Percentiles rank a stretch among this genome's conserved stretches.
Conservation (phyloP, 1,140 invertebrate genomes). For the Heliconius hewitsoni region DNA sequence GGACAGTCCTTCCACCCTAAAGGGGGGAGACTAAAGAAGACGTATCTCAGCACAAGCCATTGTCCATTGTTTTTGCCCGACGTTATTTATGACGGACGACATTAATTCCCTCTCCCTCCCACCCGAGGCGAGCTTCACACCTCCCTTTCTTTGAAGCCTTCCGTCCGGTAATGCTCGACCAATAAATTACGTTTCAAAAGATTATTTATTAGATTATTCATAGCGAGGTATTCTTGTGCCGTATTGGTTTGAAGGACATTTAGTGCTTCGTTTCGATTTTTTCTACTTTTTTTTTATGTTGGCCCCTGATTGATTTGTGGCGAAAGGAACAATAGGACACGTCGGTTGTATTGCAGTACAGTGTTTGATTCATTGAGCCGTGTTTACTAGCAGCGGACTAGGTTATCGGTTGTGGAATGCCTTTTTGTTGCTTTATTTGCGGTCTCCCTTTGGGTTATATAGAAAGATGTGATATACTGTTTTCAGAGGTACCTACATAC, state of each 20-base stretch:
- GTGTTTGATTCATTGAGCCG: constrained; percentile 51
- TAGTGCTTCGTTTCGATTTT: constrained; percentile 53
- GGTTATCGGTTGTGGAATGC: constrained; percentile 12
- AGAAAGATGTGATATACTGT: neutral
- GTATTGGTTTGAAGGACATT: constrained; percentile 77
- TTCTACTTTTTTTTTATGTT: constrained; percentile 51
- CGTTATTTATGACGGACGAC: constrained; percentile 79
- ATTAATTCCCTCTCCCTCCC: constrained; percentile 53
- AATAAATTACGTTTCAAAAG: constrained; percentile 77
- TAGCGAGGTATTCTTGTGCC: constrained; percentile 66
- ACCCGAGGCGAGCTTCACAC: constrained; percentile 29
- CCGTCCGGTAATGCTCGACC: constrained; percentile 71
- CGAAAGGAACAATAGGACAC: constrained; percentile 52
- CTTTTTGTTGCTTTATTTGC: constrained; percentile 4
- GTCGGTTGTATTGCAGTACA: constrained; percentile 40
- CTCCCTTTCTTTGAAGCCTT: constrained; percentile 58
- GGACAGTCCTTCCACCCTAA: constrained; percentile 44
- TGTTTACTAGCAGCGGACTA: constrained; percentile 44
- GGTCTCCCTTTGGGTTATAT: neutral
- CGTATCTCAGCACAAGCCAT: constrained; percentile 77
- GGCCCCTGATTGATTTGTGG: constrained; percentile 71
- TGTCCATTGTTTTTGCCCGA: constrained; percentile 79
- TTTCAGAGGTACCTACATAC: neutral
- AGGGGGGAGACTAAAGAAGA: constrained; percentile 70
- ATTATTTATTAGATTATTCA: constrained; percentile 82